Base-by-base conservation (phyloP, 2,888 invertebrate species). In the Theretra japonica region DNA sequence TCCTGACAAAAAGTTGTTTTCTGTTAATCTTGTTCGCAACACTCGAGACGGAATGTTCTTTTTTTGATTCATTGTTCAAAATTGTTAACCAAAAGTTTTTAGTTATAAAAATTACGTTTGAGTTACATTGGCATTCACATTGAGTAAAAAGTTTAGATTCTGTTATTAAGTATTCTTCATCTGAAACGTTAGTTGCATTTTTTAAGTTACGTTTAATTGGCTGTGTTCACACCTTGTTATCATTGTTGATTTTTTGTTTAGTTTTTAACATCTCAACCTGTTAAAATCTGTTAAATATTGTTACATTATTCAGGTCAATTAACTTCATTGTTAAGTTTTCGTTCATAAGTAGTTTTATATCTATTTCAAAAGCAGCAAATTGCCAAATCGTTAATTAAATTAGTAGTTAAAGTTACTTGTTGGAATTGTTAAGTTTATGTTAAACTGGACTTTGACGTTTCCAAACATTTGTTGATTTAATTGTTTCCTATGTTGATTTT, bases 1-100 rank as follows among this genome's bases (percentile, higher is more conserved):
- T 62, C 62, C 68, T 72, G 72, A 69, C 62, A 65, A 72, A 76
- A 73, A 74, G 70, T 79, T 76, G 72, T 80, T 77, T 69, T 73
- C 72, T 76, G 74, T 79, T 82, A 68, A 76, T 59, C n/a, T 28
- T 21, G 56, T 69, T 50, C 48, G n/a, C 28, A 69, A 30, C n/a
- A 25, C 68, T 50, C 50, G 25, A 53, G 19, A 17, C n/a, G 7
- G 11, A 17, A 50, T 56, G 65, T 65, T 33, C 41, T 21, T 17
- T 41, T 48, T n/a, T 15, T 11, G 25, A n/a, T 56, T 60, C 28
- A 28, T 21, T 28, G 25, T 70, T 60, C 21, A 70, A 48, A 28
- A 70, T 23, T 17, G 69, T 48, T 65, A 62, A 33, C 21, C 62
- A 62, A 23, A 65, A 48, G 17, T 48, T 5, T 65, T 41, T 65